A percentile compares a stretch with the other conserved stretches of the same genome.
Conservation (phyloP, 2,888 invertebrate species). For the Callyntrura guangdongensis region DNA sequence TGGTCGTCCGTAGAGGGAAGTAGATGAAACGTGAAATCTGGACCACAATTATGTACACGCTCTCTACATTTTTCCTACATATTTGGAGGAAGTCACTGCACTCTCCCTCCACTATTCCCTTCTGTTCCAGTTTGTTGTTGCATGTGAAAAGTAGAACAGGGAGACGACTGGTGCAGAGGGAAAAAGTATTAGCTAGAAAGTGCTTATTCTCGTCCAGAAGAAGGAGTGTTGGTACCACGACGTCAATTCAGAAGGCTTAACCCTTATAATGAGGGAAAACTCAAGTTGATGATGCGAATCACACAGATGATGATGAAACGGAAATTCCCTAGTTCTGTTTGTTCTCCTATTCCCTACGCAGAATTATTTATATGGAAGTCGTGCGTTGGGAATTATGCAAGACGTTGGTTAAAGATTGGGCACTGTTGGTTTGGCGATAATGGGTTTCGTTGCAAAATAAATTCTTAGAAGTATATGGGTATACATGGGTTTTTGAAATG, state of each 20-base stretch:
- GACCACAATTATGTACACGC: background rate
- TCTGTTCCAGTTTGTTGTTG: background rate
- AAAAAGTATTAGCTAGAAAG: background rate
- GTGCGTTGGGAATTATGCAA: background rate
- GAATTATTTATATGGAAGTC: constrained; percentile 3
- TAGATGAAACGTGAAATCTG: background rate
- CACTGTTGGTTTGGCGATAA: no score
- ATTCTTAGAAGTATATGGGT: no score
- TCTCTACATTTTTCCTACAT: background rate
- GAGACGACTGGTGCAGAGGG: background rate
- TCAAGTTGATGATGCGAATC: constrained; percentile 32
- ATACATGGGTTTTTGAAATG: background rate
- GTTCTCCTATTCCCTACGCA: background rate
- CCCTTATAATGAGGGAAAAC: background rate
- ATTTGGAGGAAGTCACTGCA: background rate
- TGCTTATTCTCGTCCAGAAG: background rate
- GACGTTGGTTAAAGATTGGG: background rate
- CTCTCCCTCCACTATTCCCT: background rate
- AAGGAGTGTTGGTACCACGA: background rate
- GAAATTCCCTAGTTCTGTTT: background rate
- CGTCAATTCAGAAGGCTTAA: background rate
- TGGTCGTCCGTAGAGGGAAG: background rate
- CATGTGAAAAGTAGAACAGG: background rate
- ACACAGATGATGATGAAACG: background rate
- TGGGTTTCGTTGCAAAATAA: no score